Evolutionary conservation across 2,113 vertebrate species (phyloP).

Genomic region (Merops nubicus): DNA sequence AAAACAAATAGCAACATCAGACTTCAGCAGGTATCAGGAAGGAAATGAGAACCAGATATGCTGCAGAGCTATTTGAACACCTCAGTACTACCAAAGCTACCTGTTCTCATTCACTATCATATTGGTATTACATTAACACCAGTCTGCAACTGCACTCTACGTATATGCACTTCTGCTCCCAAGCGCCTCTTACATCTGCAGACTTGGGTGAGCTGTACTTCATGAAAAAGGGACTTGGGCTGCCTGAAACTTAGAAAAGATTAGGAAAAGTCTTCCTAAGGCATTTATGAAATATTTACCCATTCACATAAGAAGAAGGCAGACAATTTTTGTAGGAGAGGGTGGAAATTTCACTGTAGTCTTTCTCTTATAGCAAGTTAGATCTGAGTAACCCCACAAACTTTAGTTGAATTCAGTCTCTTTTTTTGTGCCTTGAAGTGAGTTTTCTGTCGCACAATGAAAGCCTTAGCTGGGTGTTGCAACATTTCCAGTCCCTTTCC

Average conservation of each 20-base stretch:
- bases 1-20: not conserved
- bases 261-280: not conserved
- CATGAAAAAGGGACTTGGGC: not conserved
- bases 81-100: fast-evolving
- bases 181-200: not conserved
- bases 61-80: not conserved
- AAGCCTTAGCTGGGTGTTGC: not conserved
- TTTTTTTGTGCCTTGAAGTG: not conserved
- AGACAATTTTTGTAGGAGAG: not conserved
- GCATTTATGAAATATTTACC: not conserved
- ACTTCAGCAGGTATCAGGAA: not conserved
- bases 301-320: not conserved
- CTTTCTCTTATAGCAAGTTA: not conserved
- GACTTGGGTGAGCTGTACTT: not conserved
- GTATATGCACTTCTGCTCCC: not conserved
- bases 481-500: not conserved
- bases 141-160: not conserved
- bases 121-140: not conserved
- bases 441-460: not conserved
- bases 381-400: not conserved
- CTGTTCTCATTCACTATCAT: not conserved
- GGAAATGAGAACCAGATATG: not conserved
- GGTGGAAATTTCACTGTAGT: not conserved
- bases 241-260: not conserved
- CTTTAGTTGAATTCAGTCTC: not conserved